A percentile compares a stretch with the other conserved stretches of the same genome.
phyloP scores from a whole-genome alignment of 2,113 vertebrate species.

The Numida meleagris region DNA sequence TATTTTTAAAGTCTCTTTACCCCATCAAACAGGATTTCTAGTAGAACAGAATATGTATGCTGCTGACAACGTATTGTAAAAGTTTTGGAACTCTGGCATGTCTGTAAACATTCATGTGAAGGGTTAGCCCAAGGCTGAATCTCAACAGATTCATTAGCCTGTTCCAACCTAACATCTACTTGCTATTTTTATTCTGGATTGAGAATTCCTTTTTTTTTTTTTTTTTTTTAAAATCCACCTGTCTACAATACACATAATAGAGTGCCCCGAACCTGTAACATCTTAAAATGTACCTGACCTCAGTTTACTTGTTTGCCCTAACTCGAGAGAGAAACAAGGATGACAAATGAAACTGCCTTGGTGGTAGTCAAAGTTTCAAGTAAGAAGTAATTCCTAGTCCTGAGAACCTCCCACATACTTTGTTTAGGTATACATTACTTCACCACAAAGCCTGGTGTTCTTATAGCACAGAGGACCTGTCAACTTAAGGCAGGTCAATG shows the following conservation, averaged over 20 bases:
- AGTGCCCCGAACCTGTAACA: neutral
- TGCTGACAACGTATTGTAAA: neutral
- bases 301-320: accelerated
- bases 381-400: neutral
- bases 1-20: neutral
- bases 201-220: neutral
- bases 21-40: accelerated
- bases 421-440: neutral
- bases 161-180: neutral
- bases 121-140: neutral
- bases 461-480: neutral
- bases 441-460: neutral
- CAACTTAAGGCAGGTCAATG: neutral
- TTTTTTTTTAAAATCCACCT: neutral
- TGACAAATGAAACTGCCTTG: neutral
- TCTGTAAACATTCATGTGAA: neutral
- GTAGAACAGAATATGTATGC: neutral
- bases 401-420: neutral
- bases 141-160: neutral
- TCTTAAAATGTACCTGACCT: neutral
- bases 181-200: neutral
- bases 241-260: neutral
- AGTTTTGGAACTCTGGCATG: accelerated
- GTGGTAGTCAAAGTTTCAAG: neutral
- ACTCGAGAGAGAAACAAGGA: neutral